Evolutionary conservation across 2,888 invertebrate species (phyloP), one percentile per base, ranked within the genome.

Genomic region (Julus scandinavius): DNA sequence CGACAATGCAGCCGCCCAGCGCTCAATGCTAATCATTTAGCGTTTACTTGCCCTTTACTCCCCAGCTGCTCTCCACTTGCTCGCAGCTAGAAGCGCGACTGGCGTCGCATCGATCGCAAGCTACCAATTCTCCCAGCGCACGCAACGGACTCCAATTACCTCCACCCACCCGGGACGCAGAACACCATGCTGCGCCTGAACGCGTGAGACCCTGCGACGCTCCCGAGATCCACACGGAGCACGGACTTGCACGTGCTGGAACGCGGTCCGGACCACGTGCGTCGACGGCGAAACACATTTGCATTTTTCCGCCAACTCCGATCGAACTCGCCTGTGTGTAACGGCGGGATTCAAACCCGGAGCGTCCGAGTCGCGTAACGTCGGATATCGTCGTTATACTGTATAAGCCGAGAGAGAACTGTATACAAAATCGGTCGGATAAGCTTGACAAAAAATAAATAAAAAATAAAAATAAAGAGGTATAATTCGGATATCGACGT

Each of bases 11-110:
- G n/a, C 17, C 50, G n/a, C 86, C 13, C 50, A 17, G 15, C 50
- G 49, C 45, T 41, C 41, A 20, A 50, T 40, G 54, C 49, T 87
- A 87, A 87, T 87, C 88, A 87, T 87, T 87, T 87, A 87, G 40
- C 87, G 88, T 88, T 88, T 88, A 88, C 88, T 88, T 72, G 88
- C 49, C 88, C 88, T 88, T 88, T 88, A 85, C 45, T 85, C 41
- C 49, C 85, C 85, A 41, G 41, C 29, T 41, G 41, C 40, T 41
- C 49, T 49, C 29, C 80, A 6, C 80, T 80, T 15, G n/a, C 6
- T 80, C 41, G 17, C 49, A n/a, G 20, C 85, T 41, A 40, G 7
- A 9, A 72, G 72, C 72, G 13, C 9, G 50, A 13, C 50, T 50
- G 7, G 7, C 7, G 41, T 84, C 29, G 85, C 17, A 85, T 85